Base-by-base conservation (phyloP, 2,113 vertebrate genomes). In the Ctenodactylus gundi region DNA sequence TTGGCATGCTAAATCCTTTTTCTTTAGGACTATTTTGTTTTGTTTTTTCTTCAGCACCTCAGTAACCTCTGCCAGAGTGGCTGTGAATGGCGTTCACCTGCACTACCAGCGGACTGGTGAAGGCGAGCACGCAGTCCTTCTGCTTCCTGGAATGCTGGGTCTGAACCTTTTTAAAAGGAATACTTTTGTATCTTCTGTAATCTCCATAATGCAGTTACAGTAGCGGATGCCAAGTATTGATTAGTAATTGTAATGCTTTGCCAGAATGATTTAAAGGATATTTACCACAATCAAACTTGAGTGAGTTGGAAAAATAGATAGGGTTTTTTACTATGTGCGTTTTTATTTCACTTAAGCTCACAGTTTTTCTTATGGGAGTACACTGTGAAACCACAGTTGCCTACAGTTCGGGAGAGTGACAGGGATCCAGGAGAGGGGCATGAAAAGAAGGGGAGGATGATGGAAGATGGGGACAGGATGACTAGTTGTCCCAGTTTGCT, bases 141-240 rank as follows among this genome's bases (percentile, higher is more conserved):
- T 99, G 67, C 97, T 99, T 87, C 99, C 99, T 1, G 99, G 99
- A 46, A 99, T 99, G 98, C 93, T 99, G 95, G 99, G 99, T 99
- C 81, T 88, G 98, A n/a, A 94, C 7, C 15, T 58, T 94, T 93
- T 96, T 94, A 49, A 76, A 86, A 60, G 27, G 86, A 7, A 10
- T 4, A 18, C 72, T 68, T 20, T 68, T 68, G 67, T 23, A 34
- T 80, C 58, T 20, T 44, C 3, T 65, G 46, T 44, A 13, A 1
- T n/a, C 41, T 60, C 49, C 20, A 0, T 14, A 72, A 44, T 78
- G 14, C 2, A 18, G 8, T 46, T 51, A 34, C 6, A 7, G 7
- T 51, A 29, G 20, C 62, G 15, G 34, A 31, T 34, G 78, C 85
- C 29, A 65, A 49, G 51, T 55, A 17, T 25, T 15, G 12, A 29